Evolutionary conservation across 2,888 invertebrate species (phyloP).

Genomic region (Rhamphomyia laevipes): DNA sequence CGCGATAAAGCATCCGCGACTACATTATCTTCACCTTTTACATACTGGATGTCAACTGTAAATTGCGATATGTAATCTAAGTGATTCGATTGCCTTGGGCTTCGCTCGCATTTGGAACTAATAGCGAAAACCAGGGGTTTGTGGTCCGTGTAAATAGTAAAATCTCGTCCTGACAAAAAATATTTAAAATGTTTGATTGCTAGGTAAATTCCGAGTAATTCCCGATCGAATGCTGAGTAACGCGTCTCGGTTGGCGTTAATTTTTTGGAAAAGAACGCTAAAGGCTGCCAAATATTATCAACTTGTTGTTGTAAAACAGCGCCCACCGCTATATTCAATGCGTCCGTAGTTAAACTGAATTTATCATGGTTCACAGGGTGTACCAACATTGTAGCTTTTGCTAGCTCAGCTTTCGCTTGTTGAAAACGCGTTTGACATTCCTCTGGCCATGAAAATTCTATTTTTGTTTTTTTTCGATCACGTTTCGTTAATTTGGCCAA

Average conservation of each 20-base stretch:
- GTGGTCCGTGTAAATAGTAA: conserved; percentile 4
- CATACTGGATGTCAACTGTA: not conserved
- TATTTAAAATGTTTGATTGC: conserved; percentile 11
- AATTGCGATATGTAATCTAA: not conserved
- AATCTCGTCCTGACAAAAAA: not conserved
- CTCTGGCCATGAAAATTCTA: not conserved
- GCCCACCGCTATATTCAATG: conserved; percentile 18
- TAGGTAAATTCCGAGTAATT: conserved; percentile 19
- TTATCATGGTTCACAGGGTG: conserved; percentile 3
- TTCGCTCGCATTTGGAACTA: not conserved
- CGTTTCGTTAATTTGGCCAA: not conserved
- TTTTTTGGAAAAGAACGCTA: conserved; percentile 20
- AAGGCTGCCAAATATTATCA: conserved; percentile 14
- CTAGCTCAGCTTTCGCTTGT: too few relatives aligned
- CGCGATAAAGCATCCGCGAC: not conserved
- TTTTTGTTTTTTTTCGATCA: not conserved
- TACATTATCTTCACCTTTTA: not conserved
- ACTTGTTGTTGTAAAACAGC: conserved; percentile 18
- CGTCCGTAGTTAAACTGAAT: conserved; percentile 6
- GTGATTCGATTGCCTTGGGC: not conserved
- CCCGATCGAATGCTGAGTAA: conserved; percentile 21
- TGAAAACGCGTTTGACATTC: not conserved
- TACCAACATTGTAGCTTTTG: conserved; percentile 7
- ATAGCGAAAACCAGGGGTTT: not conserved
- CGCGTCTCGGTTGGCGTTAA: conserved; percentile 15